Base-by-base conservation (phyloP, 2,113 vertebrate genomes). In the Pipa parva region DNA sequence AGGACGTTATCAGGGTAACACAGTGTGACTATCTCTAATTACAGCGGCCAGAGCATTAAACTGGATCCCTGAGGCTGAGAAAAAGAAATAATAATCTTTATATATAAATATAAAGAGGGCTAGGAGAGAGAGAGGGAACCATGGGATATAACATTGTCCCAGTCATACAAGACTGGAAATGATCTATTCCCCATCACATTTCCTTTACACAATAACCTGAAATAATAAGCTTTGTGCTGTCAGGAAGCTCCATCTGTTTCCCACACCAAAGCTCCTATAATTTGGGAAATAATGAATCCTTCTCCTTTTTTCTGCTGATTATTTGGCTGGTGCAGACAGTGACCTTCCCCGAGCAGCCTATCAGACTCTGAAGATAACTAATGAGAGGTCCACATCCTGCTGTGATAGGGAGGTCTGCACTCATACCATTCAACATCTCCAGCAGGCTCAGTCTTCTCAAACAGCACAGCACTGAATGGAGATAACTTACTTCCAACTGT, bases 271-370 rank as follows among this genome's bases (percentile, higher is more conserved):
- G 74, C 71, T 76, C 80, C 83, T 82, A 80, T 84, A 81, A 79
- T 84, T 84, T 78, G 61, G 78, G 78, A 88, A 83, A 84, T 84
- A 87, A 84, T 79, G 81, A 83, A 78, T 77, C 48, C 64, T 71
- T 78, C 81, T 80, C 78, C 65, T 62, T 78, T 76, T 79, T 73
- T 75, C 72, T 72, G 54, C 37, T 2, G 57, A 83, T 84, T 81
- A 83, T 87, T 85, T 82, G 77, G 60, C 75, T 70, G 17, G 59
- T 82, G 65, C 81, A 83, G 78, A 81, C 72, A 79, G 75, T 79
- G 77, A 76, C 75, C 77, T 85, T 80, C 74, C 83, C 64, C 73
- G 78, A 82, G 73, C 73, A 68, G 22, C 67, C 64, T 63, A 75
- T 78, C 76, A 72, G 66, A 81, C 3, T 66, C 73, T 76, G 52